Evolutionary conservation across 2,888 invertebrate genomes (phyloP).

Genomic region (Drosophila emarginata): DNA sequence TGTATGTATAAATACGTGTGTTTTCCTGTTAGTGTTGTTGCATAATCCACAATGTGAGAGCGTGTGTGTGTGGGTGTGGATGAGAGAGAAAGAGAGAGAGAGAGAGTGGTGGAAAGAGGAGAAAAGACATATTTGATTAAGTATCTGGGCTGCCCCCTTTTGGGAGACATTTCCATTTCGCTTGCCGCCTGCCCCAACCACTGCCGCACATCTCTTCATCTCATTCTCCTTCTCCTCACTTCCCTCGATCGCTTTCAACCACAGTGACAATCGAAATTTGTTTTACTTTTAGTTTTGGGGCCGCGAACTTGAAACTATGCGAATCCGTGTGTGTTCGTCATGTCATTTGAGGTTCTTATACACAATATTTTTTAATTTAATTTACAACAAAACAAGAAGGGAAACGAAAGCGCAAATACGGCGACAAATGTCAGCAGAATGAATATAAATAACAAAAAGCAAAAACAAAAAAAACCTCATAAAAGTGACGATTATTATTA

Average conservation of each 20-base stretch:
- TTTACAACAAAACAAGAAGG: conserved; percentile 40
- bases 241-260: conserved; percentile 48
- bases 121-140: conserved; percentile 61
- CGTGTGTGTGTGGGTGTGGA: conserved; percentile 15
- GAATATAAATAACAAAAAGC: conserved; percentile 10
- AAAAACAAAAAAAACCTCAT: conserved; percentile 43
- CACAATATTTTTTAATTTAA: conserved; percentile 49
- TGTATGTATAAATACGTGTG: conserved; percentile 4
- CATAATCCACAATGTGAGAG: conserved; percentile 45
- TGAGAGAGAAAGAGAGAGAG: neutral
- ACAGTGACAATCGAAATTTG: conserved; percentile 64
- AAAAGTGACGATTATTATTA: conserved; percentile 65
- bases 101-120: conserved; percentile 3
- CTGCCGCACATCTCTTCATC: too few species aligned
- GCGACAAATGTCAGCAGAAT: conserved; percentile 49
- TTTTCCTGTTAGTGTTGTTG: conserved; percentile 58
- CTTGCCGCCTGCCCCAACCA: too few species aligned
- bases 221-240: neutral
- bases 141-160: conserved; percentile 44
- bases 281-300: conserved; percentile 48
- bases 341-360: conserved; percentile 34
- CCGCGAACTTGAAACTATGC: conserved; percentile 45
- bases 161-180: conserved; percentile 6
- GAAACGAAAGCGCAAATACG: conserved; percentile 21
- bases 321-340: conserved; percentile 32